Percentiles rank a stretch among this genome's conserved stretches.
These are phyloP conservation scores for Phanerotoma sp. DNA, from an alignment of 2,888 invertebrate species.

Conservation along the genomic window DNA sequence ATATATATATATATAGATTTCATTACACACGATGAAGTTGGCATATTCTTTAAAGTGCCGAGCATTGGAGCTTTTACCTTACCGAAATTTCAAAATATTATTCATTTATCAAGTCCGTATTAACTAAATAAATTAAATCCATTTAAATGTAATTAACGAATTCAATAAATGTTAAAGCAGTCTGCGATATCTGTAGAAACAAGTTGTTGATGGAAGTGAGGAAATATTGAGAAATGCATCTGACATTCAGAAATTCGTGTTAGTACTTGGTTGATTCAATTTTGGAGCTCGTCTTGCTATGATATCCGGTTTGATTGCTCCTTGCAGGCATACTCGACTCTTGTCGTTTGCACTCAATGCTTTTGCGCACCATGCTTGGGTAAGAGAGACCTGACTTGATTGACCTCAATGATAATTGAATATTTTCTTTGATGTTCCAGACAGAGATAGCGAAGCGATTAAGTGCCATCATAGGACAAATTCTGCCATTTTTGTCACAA, in stretches of 20 bases:
- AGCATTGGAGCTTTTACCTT: no score
- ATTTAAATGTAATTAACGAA: no score
- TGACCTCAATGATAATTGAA: slow-evolving; percentile 1
- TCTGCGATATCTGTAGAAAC: background rate
- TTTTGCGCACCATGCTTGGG: background rate
- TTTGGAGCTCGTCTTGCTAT: slow-evolving; percentile 17
- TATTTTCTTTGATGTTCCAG: slow-evolving; percentile 61
- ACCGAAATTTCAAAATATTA: no score
- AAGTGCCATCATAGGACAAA: slow-evolving; percentile 91
- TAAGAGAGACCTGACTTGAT: background rate
- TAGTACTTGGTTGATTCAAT: slow-evolving; percentile 14
- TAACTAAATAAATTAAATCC: no score
- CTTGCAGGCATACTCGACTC: slow-evolving; percentile 1
- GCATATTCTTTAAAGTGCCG: no score
- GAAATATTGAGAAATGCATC: slow-evolving; percentile 2
- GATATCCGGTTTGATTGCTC: slow-evolving; percentile 12
- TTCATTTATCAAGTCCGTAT: no score
- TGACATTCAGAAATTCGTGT: slow-evolving; percentile 17
- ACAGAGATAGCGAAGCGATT: slow-evolving; percentile 94
- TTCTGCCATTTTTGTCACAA: slow-evolving; percentile 88
- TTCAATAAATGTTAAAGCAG: background rate
- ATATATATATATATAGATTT: background rate
- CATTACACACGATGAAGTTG: no score
- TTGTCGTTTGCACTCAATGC: slow-evolving; percentile 4
- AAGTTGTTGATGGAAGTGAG: background rate